Evolutionary conservation across 1,140 invertebrate genomes (phyloP), one percentile per base, ranked within the genome.

Genomic region (Tetramorium parvispinum): DNA sequence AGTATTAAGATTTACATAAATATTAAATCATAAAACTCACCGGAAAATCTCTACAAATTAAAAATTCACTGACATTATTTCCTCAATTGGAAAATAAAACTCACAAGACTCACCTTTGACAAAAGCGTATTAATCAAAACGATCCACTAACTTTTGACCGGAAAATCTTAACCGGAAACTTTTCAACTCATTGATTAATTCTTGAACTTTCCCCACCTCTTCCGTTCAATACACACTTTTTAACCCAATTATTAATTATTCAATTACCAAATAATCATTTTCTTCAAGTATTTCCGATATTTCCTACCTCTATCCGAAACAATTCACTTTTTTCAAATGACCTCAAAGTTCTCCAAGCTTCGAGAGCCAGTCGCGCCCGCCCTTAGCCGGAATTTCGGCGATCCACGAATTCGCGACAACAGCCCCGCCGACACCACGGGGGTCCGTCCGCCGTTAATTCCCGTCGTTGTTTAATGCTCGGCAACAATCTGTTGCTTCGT

Each of bases 401-500:
- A 32, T 32, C 8, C 70, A 46, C 32, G 13, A n/a, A 75, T 49
- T 61, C 55, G 40, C 32, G 37, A 46, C 24, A 61, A 63, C 46
- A 18, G 24, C 1, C 51, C 37, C 40, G 18, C 16, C n/a, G 32
- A 65, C 49, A 78, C 32, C 24, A 40, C 61, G 43, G 53, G 46
- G 24, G 3, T 13, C 73, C n/a, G 21, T 71, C 18, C 11, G 53
- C 24, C 66, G 40, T 16, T 75, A 51, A 83, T 83, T 59, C 40
- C 37, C 46, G 32, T 21, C n/a, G 49, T 51, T 70, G 40, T 66
- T 85, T 49, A 55, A 70, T 37, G 66, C 46, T 59, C 79, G 68
- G 68, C 88, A 89, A 87, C 91, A 92, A 92, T 92, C 91, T 92
- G 91, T 92, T 92, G 91, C 91, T 92, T 91, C 90, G 82, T 75